Evolutionary conservation across 2,797 vertebrate genomes (phyloP).

Genomic region (Sphenodon punctatus): DNA sequence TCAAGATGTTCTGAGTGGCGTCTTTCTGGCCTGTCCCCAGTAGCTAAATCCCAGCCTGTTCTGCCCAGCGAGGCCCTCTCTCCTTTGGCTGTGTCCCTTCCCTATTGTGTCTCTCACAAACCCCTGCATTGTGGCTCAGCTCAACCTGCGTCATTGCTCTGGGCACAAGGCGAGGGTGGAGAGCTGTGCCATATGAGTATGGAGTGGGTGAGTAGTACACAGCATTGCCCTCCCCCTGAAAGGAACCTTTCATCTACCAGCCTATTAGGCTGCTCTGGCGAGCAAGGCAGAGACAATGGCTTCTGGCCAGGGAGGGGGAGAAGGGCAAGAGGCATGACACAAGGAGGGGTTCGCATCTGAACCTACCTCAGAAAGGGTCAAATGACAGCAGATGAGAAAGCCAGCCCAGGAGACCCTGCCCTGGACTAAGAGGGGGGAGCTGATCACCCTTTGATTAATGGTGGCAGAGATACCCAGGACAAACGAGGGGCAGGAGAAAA

Average conservation of each 20-base stretch:
- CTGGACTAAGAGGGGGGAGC: background rate
- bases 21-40: background rate
- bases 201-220: background rate
- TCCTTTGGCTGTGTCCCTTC: background rate
- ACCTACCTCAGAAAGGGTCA: background rate
- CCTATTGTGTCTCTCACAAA: conserved; percentile 3
- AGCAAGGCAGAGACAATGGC: background rate
- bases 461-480: too few species aligned
- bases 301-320: background rate
- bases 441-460: background rate
- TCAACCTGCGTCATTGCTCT: background rate
- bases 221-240: background rate
- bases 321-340: background rate
- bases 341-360: background rate
- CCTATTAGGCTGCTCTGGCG: background rate
- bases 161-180: background rate
- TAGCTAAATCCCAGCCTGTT: background rate
- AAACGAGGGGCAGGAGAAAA: background rate
- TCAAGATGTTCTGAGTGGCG: background rate
- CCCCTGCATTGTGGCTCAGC: background rate
- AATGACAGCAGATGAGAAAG: background rate
- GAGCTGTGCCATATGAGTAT: background rate
- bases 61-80: background rate
- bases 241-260: background rate
- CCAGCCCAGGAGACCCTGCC: background rate